Evolutionary conservation across 2,113 vertebrate genomes (phyloP).

Genomic region (Vidua chalybeata): DNA sequence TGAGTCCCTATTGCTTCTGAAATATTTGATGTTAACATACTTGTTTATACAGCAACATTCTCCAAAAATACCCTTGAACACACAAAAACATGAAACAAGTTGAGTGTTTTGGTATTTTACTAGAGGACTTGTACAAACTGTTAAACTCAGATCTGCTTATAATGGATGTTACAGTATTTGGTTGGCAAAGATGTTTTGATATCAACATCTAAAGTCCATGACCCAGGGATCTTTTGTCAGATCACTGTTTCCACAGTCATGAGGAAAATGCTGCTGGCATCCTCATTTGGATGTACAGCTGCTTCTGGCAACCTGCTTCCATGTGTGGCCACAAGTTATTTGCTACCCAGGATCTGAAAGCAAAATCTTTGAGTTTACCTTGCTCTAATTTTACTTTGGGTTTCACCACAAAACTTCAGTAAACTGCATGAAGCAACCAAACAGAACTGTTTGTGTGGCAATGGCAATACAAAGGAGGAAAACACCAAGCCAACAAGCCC

Average conservation of each 20-base stretch:
- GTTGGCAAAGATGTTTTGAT: not conserved
- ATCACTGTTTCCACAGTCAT: not conserved
- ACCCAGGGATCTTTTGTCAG: not conserved
- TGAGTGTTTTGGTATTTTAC: not conserved
- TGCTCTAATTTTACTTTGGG: not conserved
- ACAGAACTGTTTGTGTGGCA: not conserved
- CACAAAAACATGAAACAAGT: not conserved
- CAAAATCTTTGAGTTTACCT: not conserved
- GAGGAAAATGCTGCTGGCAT: not conserved
- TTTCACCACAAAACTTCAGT: not conserved
- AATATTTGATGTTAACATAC: not conserved
- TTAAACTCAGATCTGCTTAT: not conserved
- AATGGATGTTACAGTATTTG: not conserved
- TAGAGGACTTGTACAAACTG: not conserved
- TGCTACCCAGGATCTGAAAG: not conserved
- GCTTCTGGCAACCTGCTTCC: not conserved
- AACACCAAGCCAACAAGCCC: not conserved
- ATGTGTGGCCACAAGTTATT: fast-evolving
- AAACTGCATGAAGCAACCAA: not conserved
- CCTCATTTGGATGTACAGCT: not conserved
- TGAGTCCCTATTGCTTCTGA: not conserved
- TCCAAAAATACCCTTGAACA: not conserved
- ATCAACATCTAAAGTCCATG: not conserved
- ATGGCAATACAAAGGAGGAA: not conserved
- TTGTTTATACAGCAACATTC: not conserved